phyloP scores from a whole-genome alignment of 2,113 vertebrate species.

The Dromaius novaehollandiae region DNA sequence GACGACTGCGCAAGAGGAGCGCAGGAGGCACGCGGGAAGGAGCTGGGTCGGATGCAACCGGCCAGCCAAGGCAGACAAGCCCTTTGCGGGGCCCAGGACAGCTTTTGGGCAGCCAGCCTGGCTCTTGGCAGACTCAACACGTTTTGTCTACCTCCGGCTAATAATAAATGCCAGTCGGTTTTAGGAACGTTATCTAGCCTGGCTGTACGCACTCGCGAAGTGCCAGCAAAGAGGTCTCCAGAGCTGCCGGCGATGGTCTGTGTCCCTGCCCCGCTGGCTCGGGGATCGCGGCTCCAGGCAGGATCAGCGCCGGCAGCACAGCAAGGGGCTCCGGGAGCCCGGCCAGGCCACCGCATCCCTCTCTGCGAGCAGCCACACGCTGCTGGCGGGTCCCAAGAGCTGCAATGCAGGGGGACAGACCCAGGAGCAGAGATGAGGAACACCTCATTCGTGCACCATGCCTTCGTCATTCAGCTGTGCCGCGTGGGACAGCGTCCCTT shows the following conservation, averaged over 20 bases:
- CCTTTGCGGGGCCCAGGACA: neutral
- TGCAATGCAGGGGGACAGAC: fast-evolving
- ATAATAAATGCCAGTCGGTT: neutral
- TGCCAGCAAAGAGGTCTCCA: neutral
- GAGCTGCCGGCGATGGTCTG: neutral
- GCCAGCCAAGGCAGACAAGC: neutral
- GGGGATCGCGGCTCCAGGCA: neutral
- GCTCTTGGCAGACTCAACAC: neutral
- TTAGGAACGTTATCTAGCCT: neutral
- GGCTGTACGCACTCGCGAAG: neutral
- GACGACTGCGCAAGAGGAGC: neutral
- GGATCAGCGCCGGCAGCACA: neutral
- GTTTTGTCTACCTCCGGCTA: neutral
- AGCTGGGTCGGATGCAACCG: neutral
- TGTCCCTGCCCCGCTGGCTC: neutral
- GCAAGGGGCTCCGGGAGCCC: neutral
- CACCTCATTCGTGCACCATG: fast-evolving
- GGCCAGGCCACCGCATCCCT: neutral
- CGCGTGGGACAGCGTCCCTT: fast-evolving
- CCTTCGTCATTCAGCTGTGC: neutral
- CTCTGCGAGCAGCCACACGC: neutral
- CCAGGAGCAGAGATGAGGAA: too few species aligned
- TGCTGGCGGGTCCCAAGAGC: neutral
- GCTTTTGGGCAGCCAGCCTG: neutral
- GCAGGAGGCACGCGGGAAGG: neutral